Base-by-base conservation (phyloP, 1,140 invertebrate species). In the Listronotus oregonensis region DNA sequence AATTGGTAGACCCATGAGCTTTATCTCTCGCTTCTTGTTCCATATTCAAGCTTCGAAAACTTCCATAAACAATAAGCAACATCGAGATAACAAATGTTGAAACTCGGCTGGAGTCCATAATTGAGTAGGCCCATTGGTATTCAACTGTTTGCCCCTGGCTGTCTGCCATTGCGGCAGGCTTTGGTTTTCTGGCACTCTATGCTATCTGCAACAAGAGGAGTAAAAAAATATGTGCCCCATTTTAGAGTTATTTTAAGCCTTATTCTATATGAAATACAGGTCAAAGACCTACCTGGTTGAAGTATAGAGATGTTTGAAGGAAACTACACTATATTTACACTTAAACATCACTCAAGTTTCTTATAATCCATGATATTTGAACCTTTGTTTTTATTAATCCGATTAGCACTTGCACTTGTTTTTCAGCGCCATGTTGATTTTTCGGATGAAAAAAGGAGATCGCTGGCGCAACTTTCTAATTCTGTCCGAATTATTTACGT, bases 31-130 rank as follows among this genome's bases (percentile, higher is more conserved):
- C 93, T 80, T 96, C 94, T 71, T 95, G 90, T 80, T 96, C 94
- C 89, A 96, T 94, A 79, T 96, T 96, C 60, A 96, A 80, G 56
- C 93, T 95, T 74, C 94, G 90, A 81, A 87, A 91, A 80, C 95
- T 97, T 73, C 96, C 96, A 80, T 98, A 98, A 9, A 98, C 95
- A 73, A 98, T 98, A 44, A 98, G 86, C 71, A 98, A 85, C 84
- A 98, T 97, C 60, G 95, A 97, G 80, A 98, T 98, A 68, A 97
- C 85, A 83, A 97, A 98, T 69, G 96, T 98, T 47, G 95, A 97
- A 47, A 98, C 92, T 73, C 95, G 85, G 61, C 93, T 96, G 43
- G 95, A 97, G 84, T 98, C 96, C 89, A 98, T 94, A 76, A 97
- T 93, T 74, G 93, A 93, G 79, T 96, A 95, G 50, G 93, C 93